Percentiles rank a stretch among this genome's conserved stretches.
These are phyloP conservation scores for Himantopus leucocephalus DNA, from an alignment of 2,113 vertebrate genomes.

Conservation along the genomic window DNA sequence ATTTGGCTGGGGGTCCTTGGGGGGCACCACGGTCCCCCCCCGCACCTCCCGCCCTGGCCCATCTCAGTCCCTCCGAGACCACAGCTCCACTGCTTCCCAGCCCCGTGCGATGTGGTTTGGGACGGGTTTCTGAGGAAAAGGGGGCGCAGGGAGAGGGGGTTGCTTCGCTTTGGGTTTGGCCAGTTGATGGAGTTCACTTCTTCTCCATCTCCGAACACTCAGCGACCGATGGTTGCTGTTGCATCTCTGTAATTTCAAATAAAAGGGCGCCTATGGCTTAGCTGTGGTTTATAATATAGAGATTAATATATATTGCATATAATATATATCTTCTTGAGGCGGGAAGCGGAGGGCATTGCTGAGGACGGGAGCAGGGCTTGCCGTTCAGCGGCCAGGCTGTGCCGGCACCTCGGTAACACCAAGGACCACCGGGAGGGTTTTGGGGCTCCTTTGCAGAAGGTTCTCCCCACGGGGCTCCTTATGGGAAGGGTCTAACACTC, in stretches of 20 bases:
- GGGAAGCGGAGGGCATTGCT: neutral
- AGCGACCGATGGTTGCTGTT: rapidly evolving
- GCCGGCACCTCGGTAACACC: neutral
- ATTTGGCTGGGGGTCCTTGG: neutral
- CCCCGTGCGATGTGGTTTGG: neutral
- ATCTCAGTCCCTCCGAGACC: neutral
- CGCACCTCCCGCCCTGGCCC: neutral
- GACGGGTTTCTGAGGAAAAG: neutral
- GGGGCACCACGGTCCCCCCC: rapidly evolving
- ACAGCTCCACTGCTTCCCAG: neutral
- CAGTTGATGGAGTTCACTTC: neutral
- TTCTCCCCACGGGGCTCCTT: neutral
- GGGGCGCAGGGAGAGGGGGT: neutral
- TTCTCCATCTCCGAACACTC: neutral
- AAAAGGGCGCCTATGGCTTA: neutral
- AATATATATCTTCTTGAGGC: neutral
- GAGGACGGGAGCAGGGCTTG: neutral
- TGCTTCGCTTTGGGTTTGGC: neutral
- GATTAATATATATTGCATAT: neutral
- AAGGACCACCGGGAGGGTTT: neutral
- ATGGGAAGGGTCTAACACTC: neutral
- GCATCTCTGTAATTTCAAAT: neutral
- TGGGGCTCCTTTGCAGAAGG: neutral
- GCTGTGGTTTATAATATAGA: neutral
- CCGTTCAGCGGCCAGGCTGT: neutral